Percentiles rank a stretch among this genome's conserved stretches.
phyloP scores from a whole-genome alignment of 2,888 invertebrate genomes.

The Leptopilina myrica region DNA sequence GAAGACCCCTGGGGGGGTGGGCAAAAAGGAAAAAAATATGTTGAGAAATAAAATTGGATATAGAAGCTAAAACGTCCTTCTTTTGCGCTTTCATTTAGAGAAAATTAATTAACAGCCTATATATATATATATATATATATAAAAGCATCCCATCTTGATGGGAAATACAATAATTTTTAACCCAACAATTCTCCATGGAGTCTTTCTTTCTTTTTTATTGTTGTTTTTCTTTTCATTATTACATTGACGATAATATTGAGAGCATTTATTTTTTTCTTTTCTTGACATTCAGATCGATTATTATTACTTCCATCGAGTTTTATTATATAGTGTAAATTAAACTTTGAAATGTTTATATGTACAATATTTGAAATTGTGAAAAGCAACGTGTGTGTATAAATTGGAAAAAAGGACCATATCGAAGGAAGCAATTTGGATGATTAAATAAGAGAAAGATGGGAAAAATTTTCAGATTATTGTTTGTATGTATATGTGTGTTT shows the following conservation, averaged over 20 bases:
- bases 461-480: not conserved
- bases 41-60: slow-evolving; percentile 36
- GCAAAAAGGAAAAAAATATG: not conserved
- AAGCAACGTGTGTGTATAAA: too few species aligned
- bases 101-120: slow-evolving; percentile 33
- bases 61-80: not conserved
- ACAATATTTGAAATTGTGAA: too few species aligned
- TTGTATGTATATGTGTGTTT: too few species aligned
- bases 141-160: not conserved
- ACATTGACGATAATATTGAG: too few species aligned
- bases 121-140: not conserved
- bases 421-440: slow-evolving; percentile 27
- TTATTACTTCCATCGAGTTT: not conserved
- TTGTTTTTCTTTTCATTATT: too few species aligned
- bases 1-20: slow-evolving; percentile 16
- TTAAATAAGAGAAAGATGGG: slow-evolving; percentile 26
- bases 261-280: not conserved
- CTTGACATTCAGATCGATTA: not conserved
- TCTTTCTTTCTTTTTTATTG: not conserved
- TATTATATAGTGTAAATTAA: not conserved
- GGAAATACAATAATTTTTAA: slow-evolving; percentile 24
- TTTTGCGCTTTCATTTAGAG: not conserved
- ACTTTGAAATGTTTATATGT: too few species aligned
- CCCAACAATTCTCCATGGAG: not conserved
- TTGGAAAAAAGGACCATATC: not conserved